A percentile compares a stretch with the other conserved stretches of the same genome.
Conservation (phyloP, 2,113 vertebrate genomes). For the Hoplias malabaricus region DNA sequence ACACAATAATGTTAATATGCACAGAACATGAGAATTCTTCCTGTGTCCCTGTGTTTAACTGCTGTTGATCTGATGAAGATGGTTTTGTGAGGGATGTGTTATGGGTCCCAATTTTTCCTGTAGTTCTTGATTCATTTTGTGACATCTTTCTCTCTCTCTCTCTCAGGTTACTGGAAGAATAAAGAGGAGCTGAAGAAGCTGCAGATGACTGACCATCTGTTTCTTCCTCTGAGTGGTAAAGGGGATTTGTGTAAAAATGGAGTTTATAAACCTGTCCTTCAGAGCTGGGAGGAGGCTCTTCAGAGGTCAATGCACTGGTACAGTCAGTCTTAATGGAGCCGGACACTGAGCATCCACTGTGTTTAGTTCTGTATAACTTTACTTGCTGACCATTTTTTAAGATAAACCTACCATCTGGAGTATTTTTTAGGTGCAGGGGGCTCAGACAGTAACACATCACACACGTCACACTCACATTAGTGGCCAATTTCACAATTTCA, state of each 20-base stretch:
- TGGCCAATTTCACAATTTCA: too few relatives aligned
- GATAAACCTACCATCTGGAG: constrained; percentile 34
- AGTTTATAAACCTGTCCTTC: constrained; percentile 73
- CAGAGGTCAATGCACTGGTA: constrained; percentile 86
- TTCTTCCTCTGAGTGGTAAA: constrained; percentile 74
- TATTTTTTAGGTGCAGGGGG: constrained; percentile 43
- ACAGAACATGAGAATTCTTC: too few relatives aligned
- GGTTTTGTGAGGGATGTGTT: too few relatives aligned
- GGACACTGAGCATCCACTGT: not conserved
- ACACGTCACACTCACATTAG: too few relatives aligned
- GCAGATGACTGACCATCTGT: constrained; percentile 74
- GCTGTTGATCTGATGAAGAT: too few relatives aligned
- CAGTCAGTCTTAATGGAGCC: constrained; percentile 61
- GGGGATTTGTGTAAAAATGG: not conserved
- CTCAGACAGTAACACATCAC: not conserved
- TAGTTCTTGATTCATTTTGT: not conserved
- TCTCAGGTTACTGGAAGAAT: constrained; percentile 88
- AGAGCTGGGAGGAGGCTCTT: constrained; percentile 86
- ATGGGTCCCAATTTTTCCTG: too few relatives aligned
- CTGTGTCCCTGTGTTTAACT: too few relatives aligned
- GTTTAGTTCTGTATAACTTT: not conserved
- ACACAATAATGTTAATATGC: too few relatives aligned
- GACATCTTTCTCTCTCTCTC: not conserved
- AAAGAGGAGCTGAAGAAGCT: constrained; percentile 87
- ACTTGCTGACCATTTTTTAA: not conserved